Evolutionary conservation across 2,797 vertebrate species (phyloP).

Genomic region (Clarias platycephalus): DNA sequence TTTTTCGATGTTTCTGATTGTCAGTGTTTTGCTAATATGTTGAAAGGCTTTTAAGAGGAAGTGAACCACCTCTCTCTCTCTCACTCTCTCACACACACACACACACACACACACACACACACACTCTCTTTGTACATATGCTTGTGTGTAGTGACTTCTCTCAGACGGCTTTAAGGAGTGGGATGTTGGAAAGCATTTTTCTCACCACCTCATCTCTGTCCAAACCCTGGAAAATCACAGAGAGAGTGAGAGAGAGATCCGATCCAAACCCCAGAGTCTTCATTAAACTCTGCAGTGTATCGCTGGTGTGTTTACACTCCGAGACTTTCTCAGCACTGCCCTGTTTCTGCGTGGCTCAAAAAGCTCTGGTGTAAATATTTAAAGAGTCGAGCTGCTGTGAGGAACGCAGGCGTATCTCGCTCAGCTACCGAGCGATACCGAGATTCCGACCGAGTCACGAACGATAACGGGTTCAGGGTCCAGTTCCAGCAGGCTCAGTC

Average conservation of each 20-base stretch:
- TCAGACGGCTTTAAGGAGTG: neutral
- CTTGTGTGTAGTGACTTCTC: neutral
- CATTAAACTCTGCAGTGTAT: neutral
- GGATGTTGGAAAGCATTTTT: neutral
- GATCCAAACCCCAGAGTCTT: slow-evolving; percentile 1
- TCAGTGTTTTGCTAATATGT: neutral
- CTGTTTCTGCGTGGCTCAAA: slow-evolving; percentile 16
- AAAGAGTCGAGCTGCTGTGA: slow-evolving; percentile 6
- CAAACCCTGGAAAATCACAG: neutral
- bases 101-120: too few relatives aligned
- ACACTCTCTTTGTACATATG: neutral
- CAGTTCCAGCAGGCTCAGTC: neutral
- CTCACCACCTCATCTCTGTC: too few relatives aligned
- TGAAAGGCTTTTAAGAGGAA: slow-evolving; percentile 2
- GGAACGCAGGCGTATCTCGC: neutral
- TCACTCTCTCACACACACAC: too few relatives aligned
- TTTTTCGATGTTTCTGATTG: neutral
- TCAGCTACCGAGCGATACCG: too few relatives aligned
- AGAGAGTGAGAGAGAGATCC: neutral
- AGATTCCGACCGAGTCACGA: neutral
- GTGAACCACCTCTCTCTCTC: neutral
- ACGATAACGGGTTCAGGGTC: neutral
- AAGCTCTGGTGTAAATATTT: slow-evolving; percentile 50
- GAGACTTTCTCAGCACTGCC: slow-evolving; percentile 20
- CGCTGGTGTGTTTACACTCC: slow-evolving; percentile 16